These are phyloP conservation scores for Eudemis profundana DNA, from an alignment of 2,888 invertebrate genomes.

Conservation along the genomic window DNA sequence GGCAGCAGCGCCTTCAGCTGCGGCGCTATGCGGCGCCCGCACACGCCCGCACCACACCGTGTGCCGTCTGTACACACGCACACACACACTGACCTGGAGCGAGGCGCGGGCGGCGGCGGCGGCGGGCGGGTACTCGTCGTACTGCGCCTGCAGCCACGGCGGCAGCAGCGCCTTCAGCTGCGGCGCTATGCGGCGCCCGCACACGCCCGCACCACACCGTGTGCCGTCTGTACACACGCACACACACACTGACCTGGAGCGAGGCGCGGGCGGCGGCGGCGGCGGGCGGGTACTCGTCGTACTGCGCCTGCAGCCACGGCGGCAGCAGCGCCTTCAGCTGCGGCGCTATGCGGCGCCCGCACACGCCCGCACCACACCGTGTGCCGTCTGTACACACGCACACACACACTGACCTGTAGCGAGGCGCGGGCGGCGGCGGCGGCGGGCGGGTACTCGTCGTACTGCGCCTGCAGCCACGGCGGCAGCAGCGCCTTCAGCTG, in stretches of 20 bases:
- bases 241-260: not conserved
- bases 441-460: slow-evolving; percentile 94
- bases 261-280: slow-evolving; percentile 10
- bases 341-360: no score
- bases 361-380: no score
- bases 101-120: not conserved
- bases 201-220: no score
- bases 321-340: no score
- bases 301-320: no score
- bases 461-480: slow-evolving; percentile 93
- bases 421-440: slow-evolving; percentile 87
- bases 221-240: no score
- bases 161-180: no score
- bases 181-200: not conserved
- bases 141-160: no score
- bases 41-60: not conserved
- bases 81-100: no score
- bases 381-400: not conserved
- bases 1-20: not conserved
- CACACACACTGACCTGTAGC: slow-evolving; percentile 55
- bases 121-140: not conserved
- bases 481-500: slow-evolving; percentile 87
- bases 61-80: no score
- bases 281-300: slow-evolving; percentile 8
- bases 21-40: not conserved